Base-by-base conservation (phyloP, 1,140 invertebrate genomes). In the Ips nitidus region DNA sequence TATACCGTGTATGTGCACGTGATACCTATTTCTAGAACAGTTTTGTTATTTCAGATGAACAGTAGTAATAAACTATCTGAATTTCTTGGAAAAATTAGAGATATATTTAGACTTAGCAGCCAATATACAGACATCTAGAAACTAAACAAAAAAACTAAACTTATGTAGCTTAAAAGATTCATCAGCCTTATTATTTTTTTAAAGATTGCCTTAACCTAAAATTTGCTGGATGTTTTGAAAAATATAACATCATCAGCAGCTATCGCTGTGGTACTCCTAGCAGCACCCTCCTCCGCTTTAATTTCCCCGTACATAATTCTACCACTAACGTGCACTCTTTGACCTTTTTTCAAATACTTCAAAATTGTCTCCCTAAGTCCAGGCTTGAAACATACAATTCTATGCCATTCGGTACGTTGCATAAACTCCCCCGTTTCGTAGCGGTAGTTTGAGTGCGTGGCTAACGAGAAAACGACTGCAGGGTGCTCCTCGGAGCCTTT, bases 391-490 rank as follows among this genome's bases (percentile, higher is more conserved):
- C 97, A 89, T 75, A 91, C 91, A 58, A 97, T 82, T 75, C 91
- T 86, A 79, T 98, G 95, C 95, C 94, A 97, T 71, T 96, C 93
- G 36, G 94, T 95, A 75, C 91, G 88, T 78, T 95, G 93, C 6
- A 90, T 80, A 75, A 90, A 84, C 76, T 94, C 90, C 36, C 92
- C 93, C 81, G 83, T 86, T 76, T 88, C 86, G 81, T 88, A 88
- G 74, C 89, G 90, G 76, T 93, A 95, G 81, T 92, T 94, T 6
- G 86, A 87, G 76, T 95, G 91, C 41, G 95, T 98, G 2, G 95
- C 95, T 55, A 98, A 73, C 5, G 94, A 94, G 82, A 98, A 97
- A 61, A 93, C 86, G 55, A 95, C 88, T 38, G 96, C 91, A 6
- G 94, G 94, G 82, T 94, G 92, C 62, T 91, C 85, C 73, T 89